These are phyloP conservation scores for Drosophila eugracilis DNA, from an alignment of 1,140 invertebrate genomes.

Conservation along the genomic window DNA sequence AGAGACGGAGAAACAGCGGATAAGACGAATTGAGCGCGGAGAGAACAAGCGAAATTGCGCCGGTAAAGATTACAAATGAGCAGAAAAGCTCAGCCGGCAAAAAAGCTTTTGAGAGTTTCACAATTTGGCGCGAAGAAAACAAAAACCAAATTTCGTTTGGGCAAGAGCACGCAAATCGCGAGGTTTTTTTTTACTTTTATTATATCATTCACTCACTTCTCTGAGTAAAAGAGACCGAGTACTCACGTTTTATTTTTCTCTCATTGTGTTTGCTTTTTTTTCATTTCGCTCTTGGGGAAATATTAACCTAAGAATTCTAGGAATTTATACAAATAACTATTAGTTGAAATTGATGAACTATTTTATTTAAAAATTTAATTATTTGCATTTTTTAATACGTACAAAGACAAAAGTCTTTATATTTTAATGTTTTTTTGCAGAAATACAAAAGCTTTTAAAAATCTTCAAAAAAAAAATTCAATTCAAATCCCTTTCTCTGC, in stretches of 20 bases:
- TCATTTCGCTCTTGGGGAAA: neutral
- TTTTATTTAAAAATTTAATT: no score
- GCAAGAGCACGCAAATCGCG: neutral
- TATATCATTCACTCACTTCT: conserved; percentile 1
- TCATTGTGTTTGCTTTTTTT: neutral
- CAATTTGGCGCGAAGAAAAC: conserved; percentile 54
- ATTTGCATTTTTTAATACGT: no score
- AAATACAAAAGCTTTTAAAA: no score
- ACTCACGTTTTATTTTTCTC: neutral
- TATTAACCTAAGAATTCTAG: neutral
- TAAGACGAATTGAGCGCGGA: neutral
- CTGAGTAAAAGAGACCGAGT: neutral
- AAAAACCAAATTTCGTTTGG: neutral
- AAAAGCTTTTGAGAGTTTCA: conserved; percentile 25
- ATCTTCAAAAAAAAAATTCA: no score
- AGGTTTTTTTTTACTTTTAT: neutral
- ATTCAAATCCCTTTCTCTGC: no score
- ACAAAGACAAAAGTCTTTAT: no score
- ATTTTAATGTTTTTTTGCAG: no score
- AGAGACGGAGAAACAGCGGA: neutral
- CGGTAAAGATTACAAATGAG: neutral
- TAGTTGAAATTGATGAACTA: no score
- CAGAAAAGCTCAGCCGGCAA: conserved; percentile 29
- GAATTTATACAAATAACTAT: no score
- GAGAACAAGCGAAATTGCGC: neutral